Evolutionary conservation across 1,140 invertebrate species (phyloP).

Genomic region (Steinernema khuongi): DNA sequence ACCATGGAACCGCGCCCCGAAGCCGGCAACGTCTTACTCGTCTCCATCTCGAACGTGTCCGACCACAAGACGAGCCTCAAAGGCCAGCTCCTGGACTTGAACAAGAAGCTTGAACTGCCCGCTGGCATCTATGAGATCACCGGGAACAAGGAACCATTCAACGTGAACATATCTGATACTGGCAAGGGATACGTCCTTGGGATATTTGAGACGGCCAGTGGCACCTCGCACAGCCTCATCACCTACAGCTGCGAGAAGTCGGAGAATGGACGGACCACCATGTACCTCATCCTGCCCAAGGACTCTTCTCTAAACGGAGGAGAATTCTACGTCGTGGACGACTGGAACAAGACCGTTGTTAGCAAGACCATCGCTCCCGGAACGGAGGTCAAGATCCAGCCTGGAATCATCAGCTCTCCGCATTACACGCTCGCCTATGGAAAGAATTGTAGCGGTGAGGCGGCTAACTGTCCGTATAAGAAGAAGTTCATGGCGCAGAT

Average conservation of each 20-base stretch:
- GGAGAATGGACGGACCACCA: slow-evolving; percentile 51
- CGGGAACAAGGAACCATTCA: slow-evolving; percentile 24
- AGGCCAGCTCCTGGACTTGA: slow-evolving; percentile 6
- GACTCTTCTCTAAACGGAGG: slow-evolving; percentile 30
- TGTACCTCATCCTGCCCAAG: slow-evolving; percentile 44
- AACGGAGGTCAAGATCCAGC: slow-evolving; percentile 42
- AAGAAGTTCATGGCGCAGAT: slow-evolving; percentile 40
- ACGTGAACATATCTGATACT: slow-evolving; percentile 24
- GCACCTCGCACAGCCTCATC: slow-evolving; percentile 29
- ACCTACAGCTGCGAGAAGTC: slow-evolving; percentile 49
- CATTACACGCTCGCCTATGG: slow-evolving; percentile 49
- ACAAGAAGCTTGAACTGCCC: slow-evolving; percentile 38
- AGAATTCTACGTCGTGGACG: slow-evolving; percentile 38
- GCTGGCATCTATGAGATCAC: slow-evolving; percentile 41
- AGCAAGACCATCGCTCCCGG: slow-evolving; percentile 35
- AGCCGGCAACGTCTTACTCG: not conserved
- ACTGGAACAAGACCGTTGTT: slow-evolving; percentile 27
- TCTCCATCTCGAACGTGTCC: not conserved
- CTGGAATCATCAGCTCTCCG: slow-evolving; percentile 47
- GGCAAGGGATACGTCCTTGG: slow-evolving; percentile 36
- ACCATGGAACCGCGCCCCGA: slow-evolving; percentile 31
- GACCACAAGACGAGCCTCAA: not conserved
- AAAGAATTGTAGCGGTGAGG: slow-evolving; percentile 26
- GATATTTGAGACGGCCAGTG: slow-evolving; percentile 25
- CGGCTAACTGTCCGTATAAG: not conserved